Evolutionary conservation across 1,140 invertebrate genomes (phyloP).

Genomic region (Saccostrea glomerata): DNA sequence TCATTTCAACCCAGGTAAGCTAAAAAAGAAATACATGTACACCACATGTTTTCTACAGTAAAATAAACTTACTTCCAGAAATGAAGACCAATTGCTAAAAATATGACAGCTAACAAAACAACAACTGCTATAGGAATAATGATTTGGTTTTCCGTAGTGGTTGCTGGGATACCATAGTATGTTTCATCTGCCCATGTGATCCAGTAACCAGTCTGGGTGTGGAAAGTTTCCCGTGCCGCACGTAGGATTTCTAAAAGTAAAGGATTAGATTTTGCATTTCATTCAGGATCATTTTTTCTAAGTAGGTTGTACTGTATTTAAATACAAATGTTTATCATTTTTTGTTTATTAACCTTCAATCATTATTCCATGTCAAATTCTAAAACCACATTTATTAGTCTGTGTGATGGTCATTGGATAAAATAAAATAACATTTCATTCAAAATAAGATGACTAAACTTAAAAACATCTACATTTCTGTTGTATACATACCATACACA

Average conservation of each 20-base stretch:
- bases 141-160: constrained; percentile 58
- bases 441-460: no score
- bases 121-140: constrained; percentile 66
- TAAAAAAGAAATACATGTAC: neutral
- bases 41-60: neutral
- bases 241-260: constrained; percentile 38
- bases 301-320: neutral
- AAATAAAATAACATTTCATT: neutral
- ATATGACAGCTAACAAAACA: constrained; percentile 58
- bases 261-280: neutral
- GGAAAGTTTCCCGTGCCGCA: constrained; percentile 41
- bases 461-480: no score
- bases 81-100: constrained; percentile 60
- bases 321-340: neutral
- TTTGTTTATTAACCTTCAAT: neutral
- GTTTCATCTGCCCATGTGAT: constrained; percentile 63
- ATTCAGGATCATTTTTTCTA: neutral
- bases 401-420: neutral
- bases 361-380: neutral
- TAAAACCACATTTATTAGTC: neutral
- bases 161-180: constrained; percentile 63
- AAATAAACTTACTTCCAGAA: constrained; percentile 64
- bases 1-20: neutral
- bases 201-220: constrained; percentile 54
- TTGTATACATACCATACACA: constrained; percentile 49